Evolutionary conservation across 2,888 invertebrate species (phyloP).

Genomic region (Antheraea assamensis): DNA sequence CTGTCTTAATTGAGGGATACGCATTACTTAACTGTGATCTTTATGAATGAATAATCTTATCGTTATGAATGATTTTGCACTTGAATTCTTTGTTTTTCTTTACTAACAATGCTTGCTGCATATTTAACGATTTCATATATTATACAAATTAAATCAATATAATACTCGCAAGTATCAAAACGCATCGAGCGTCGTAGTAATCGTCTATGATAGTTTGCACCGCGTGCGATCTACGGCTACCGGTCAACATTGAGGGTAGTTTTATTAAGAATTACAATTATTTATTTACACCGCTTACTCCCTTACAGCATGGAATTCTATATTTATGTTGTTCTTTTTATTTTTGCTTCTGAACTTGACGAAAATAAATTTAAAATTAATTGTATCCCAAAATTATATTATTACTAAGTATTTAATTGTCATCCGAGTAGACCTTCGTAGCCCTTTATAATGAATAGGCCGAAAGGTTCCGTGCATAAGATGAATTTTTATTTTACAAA

Average conservation of each 20-base stretch:
- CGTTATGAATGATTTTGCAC: no score
- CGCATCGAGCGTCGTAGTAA: slow-evolving; percentile 22
- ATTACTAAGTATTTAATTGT: not conserved
- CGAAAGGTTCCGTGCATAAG: no score
- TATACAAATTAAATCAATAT: not conserved
- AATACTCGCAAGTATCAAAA: slow-evolving; percentile 39
- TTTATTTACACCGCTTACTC: slow-evolving; percentile 65
- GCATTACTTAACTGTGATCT: no score
- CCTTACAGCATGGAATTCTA: slow-evolving; percentile 21
- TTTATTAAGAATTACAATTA: slow-evolving; percentile 78
- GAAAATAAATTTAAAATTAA: not conserved
- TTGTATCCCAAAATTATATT: no score
- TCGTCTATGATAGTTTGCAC: slow-evolving; percentile 45
- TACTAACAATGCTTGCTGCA: not conserved
- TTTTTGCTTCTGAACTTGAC: not conserved
- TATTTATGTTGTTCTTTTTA: not conserved
- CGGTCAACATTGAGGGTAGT: slow-evolving; percentile 59
- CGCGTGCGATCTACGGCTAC: slow-evolving; percentile 68
- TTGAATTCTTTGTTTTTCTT: no score
- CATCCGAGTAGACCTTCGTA: no score
- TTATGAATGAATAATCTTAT: no score
- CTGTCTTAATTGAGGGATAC: no score
- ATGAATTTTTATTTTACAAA: no score
- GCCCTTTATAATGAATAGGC: no score
- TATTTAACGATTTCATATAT: not conserved